Evolutionary conservation across 2,113 vertebrate species (phyloP).

Genomic region (Malurus cyaneus): DNA sequence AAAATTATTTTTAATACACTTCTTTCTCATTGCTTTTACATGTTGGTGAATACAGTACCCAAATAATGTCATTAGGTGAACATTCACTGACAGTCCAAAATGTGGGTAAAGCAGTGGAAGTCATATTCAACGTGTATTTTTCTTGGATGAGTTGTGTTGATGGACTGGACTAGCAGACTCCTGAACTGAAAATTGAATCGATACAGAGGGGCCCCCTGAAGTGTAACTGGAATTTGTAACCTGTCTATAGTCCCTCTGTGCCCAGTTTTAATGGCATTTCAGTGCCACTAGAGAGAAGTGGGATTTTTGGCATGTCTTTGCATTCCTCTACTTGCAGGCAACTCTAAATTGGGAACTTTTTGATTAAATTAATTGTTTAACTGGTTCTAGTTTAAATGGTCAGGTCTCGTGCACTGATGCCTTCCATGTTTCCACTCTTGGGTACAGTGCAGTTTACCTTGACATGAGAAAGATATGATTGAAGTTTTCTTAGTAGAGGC

Average conservation of each 20-base stretch:
- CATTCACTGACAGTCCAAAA: not conserved
- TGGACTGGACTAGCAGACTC: not conserved
- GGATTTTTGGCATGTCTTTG: not conserved
- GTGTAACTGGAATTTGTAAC: not conserved
- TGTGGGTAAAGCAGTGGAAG: not conserved
- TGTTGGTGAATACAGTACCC: not conserved
- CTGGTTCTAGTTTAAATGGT: not conserved
- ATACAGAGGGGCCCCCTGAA: not conserved
- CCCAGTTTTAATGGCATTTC: not conserved
- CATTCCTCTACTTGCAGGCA: not conserved
- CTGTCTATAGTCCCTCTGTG: not conserved
- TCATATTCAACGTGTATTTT: not conserved
- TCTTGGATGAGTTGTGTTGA: not conserved
- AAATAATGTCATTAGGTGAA: not conserved
- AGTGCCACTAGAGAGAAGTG: not conserved
- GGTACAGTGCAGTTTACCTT: not conserved
- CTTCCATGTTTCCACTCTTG: not conserved
- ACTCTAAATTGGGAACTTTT: not conserved
- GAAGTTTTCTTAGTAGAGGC: not conserved
- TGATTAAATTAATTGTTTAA: not conserved
- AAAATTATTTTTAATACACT: not conserved
- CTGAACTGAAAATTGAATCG: not conserved
- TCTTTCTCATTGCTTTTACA: not conserved
- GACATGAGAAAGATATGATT: not conserved
- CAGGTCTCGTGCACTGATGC: not conserved